Evolutionary conservation across 2,113 vertebrate genomes (phyloP).

Genomic region (Chlamydotis undulata): DNA sequence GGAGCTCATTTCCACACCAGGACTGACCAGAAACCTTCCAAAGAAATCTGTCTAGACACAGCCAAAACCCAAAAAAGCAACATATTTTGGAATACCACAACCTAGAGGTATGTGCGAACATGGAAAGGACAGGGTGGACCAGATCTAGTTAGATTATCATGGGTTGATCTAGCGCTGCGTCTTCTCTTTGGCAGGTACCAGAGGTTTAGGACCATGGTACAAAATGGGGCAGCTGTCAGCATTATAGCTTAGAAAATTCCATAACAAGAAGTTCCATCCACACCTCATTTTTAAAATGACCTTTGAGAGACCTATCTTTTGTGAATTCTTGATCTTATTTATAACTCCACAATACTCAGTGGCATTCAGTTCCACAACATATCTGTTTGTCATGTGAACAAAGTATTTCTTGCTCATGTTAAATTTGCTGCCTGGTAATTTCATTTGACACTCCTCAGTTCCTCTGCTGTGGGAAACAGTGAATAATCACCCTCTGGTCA

Average conservation of each 20-base stretch:
- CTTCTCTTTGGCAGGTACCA: neutral
- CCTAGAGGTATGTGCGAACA: neutral
- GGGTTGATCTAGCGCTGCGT: neutral
- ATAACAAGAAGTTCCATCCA: neutral
- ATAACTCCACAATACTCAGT: neutral
- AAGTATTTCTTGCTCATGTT: neutral
- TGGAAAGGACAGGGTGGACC: neutral
- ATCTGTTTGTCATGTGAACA: neutral
- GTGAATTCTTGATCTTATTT: neutral
- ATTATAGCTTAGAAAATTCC: neutral
- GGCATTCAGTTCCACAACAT: neutral
- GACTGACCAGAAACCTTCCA: neutral
- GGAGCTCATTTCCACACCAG: neutral
- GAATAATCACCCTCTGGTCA: neutral
- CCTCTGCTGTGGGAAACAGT: neutral
- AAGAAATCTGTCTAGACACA: neutral
- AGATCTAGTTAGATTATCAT: neutral
- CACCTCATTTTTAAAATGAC: neutral
- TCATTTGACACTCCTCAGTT: neutral
- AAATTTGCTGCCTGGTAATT: neutral
- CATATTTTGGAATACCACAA: neutral
- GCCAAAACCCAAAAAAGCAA: neutral
- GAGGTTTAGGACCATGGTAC: neutral
- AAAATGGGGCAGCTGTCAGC: neutral
- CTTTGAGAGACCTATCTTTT: neutral